phyloP scores from a whole-genome alignment of 2,888 invertebrate genomes.

The Eristalis tenax region DNA sequence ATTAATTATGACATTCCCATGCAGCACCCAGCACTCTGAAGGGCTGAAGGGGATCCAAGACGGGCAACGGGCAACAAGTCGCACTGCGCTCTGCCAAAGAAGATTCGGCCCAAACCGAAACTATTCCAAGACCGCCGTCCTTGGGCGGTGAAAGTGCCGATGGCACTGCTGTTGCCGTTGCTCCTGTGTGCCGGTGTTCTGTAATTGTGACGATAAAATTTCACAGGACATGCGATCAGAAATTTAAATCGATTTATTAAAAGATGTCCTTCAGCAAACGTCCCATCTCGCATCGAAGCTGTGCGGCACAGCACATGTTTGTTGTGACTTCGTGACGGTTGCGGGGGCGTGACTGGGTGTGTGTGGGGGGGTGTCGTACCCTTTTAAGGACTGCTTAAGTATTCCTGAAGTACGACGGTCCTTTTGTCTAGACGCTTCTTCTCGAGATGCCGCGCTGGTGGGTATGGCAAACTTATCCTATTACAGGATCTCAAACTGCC shows the following conservation, averaged over 20 bases:
- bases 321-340: constrained; percentile 32
- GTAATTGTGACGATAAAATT: constrained; percentile 62
- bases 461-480: constrained; percentile 56
- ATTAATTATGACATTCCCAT: constrained; percentile 81
- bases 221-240: constrained; percentile 77
- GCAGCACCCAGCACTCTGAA: constrained; percentile 7
- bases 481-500: constrained; percentile 63
- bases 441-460: neutral
- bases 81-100: constrained; percentile 36
- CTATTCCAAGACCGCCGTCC: constrained; percentile 51
- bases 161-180: constrained; percentile 34
- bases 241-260: constrained; percentile 80
- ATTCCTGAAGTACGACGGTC: constrained; percentile 57
- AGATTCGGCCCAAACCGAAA: constrained; percentile 43
- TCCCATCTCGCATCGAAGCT: neutral
- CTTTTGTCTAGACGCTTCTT: constrained; percentile 62
- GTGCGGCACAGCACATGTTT: constrained; percentile 54
- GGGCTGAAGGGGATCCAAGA: neutral
- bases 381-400: constrained; percentile 65
- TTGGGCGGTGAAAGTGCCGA: constrained; percentile 31
- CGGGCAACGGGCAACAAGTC: constrained; percentile 68
- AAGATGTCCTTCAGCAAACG: constrained; percentile 54
- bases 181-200: constrained; percentile 23
- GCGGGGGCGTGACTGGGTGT: neutral
- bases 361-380: neutral